Conservation (phyloP, 2,113 vertebrate genomes). For the Silurus meridionalis region DNA sequence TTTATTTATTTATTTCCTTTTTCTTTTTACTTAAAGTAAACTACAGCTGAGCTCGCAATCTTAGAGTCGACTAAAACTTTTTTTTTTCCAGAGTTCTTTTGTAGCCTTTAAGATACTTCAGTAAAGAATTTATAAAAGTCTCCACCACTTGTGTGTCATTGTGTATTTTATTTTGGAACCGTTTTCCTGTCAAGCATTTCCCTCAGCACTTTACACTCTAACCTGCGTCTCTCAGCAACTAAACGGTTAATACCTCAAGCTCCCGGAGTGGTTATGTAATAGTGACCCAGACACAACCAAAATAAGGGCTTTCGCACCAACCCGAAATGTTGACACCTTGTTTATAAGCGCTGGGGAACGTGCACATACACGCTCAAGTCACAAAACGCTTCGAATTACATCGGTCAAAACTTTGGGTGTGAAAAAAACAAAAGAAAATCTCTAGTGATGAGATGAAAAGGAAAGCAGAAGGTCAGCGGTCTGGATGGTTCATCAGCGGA, state of each 20-base stretch:
- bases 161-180: background rate
- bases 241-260: background rate
- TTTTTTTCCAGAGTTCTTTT: background rate
- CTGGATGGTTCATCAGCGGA: background rate
- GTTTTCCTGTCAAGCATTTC: background rate
- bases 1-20: no score
- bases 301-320: constrained; percentile 39
- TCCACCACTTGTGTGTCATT: background rate
- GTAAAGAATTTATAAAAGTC: background rate
- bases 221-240: background rate
- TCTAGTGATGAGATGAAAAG: constrained; percentile 11
- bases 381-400: constrained; percentile 39
- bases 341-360: constrained; percentile 39
- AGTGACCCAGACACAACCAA: constrained; percentile 21
- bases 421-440: background rate
- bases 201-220: background rate
- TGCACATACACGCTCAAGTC: constrained; percentile 30
- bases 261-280: constrained; percentile 3
- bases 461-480: background rate
- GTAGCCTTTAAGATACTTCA: background rate
- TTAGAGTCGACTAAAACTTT: background rate
- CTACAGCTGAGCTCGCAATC: background rate
- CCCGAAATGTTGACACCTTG: constrained; percentile 48
- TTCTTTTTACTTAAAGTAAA: background rate
- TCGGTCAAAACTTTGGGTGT: constrained; percentile 37